A percentile compares a stretch with the other conserved stretches of the same genome.
phyloP scores from a whole-genome alignment of 1,140 invertebrate genomes.

The Anastrepha obliqua region DNA sequence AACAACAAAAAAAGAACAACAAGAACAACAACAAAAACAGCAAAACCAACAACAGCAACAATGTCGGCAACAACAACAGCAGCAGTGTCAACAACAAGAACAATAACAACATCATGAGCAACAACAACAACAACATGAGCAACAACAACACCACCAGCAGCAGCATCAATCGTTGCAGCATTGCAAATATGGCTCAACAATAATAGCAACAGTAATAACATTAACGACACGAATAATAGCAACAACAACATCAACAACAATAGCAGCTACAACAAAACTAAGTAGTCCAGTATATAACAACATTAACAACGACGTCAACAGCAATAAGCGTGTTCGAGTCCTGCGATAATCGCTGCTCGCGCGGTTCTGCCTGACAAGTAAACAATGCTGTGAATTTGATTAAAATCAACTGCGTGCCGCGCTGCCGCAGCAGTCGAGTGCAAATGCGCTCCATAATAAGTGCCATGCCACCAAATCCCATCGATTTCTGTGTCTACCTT shows the following conservation, averaged over 20 bases:
- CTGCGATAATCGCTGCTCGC: constrained; percentile 68
- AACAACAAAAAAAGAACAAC: too few species aligned
- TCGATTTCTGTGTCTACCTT: background rate
- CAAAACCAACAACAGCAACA: too few species aligned
- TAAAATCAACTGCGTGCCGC: constrained; percentile 66
- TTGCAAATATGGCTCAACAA: constrained; percentile 58
- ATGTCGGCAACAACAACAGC: too few species aligned
- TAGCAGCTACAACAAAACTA: background rate
- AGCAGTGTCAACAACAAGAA: too few species aligned
- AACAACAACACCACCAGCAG: constrained; percentile 2
- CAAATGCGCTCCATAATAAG: constrained; percentile 16
- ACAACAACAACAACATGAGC: background rate
- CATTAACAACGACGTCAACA: constrained; percentile 53
- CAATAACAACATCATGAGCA: too few species aligned
- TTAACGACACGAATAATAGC: constrained; percentile 39
- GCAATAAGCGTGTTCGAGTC: constrained; percentile 62
- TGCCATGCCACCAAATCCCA: background rate
- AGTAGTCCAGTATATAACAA: constrained; percentile 28
- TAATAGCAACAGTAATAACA: constrained; percentile 51
- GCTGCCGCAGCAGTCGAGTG: background rate
- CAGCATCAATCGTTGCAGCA: background rate
- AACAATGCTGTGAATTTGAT: constrained; percentile 74
- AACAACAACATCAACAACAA: constrained; percentile 45
- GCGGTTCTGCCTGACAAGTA: constrained; percentile 67
- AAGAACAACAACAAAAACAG: too few species aligned